Evolutionary conservation across 2,888 invertebrate genomes (phyloP).

Genomic region (Ochropacha duplaris): DNA sequence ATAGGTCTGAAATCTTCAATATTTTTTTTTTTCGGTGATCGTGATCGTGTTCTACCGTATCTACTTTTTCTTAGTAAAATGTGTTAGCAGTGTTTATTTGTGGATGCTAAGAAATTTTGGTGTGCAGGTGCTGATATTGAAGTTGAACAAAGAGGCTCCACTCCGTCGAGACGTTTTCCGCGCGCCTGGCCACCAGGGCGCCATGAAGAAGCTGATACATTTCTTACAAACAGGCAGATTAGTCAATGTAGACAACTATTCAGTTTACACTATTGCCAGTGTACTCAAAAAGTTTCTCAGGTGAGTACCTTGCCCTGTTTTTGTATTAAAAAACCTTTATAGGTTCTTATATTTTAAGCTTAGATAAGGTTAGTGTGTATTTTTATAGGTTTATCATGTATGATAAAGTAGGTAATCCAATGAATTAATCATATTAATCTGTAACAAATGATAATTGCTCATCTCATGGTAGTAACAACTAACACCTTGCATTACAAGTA

Average conservation of each 20-base stretch:
- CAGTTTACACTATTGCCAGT: conserved; percentile 98
- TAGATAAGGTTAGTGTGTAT: neutral
- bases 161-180: conserved; percentile 96
- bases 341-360: too few species aligned
- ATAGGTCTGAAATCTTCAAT: neutral
- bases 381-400: neutral
- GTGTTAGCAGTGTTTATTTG: conserved; percentile 6
- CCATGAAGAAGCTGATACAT: conserved; percentile 96
- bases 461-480: neutral
- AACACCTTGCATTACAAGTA: too few species aligned
- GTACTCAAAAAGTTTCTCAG: conserved; percentile 98
- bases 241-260: conserved; percentile 97
- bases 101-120: conserved; percentile 16
- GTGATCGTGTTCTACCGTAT: neutral
- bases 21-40: neutral
- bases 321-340: too few species aligned
- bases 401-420: neutral
- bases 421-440: neutral
- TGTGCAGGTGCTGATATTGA: conserved; percentile 91
- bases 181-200: conserved; percentile 97
- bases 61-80: neutral
- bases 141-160: conserved; percentile 97
- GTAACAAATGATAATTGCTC: neutral
- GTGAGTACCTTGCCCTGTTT: conserved; percentile 38
- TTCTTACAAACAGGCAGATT: conserved; percentile 94